These are phyloP conservation scores for Leptatherina wallacei DNA, from an alignment of 2,797 vertebrate genomes.

Conservation along the genomic window DNA sequence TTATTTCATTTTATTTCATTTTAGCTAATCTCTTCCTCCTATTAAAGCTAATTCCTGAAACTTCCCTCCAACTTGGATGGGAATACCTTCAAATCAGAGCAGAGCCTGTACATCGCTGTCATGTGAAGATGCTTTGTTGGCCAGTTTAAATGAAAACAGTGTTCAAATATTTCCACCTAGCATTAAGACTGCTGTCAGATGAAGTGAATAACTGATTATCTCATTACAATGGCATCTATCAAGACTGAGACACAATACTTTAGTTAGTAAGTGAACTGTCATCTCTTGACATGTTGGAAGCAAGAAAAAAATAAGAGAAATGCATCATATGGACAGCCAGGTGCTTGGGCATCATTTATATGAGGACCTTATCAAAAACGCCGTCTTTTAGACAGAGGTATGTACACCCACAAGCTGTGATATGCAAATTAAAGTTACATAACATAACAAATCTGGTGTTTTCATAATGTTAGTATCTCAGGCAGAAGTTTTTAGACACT, in stretches of 20 bases:
- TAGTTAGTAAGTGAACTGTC: not conserved
- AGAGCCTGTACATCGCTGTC: not conserved
- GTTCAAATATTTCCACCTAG: not conserved
- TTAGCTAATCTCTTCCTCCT: not conserved
- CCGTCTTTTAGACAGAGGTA: not conserved
- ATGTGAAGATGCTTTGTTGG: not conserved
- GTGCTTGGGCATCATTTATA: not conserved
- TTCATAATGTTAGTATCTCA: constrained; percentile 8
- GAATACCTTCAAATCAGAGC: not conserved
- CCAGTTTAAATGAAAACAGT: not conserved
- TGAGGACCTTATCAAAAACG: not conserved
- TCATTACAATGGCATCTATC: not conserved
- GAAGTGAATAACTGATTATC: not conserved
- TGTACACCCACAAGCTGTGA: not conserved
- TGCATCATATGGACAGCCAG: not conserved
- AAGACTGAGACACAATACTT: not conserved
- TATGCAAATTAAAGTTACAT: not conserved
- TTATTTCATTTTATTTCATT: not conserved
- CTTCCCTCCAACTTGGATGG: not conserved
- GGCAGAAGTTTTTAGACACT: constrained; percentile 7
- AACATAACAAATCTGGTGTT: not conserved
- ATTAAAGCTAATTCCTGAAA: not conserved
- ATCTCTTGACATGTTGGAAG: not conserved
- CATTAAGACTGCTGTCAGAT: not conserved
- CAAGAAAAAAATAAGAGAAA: not conserved